phyloP scores from a whole-genome alignment of 2,888 invertebrate species.

The Trissonchulus sp. region DNA sequence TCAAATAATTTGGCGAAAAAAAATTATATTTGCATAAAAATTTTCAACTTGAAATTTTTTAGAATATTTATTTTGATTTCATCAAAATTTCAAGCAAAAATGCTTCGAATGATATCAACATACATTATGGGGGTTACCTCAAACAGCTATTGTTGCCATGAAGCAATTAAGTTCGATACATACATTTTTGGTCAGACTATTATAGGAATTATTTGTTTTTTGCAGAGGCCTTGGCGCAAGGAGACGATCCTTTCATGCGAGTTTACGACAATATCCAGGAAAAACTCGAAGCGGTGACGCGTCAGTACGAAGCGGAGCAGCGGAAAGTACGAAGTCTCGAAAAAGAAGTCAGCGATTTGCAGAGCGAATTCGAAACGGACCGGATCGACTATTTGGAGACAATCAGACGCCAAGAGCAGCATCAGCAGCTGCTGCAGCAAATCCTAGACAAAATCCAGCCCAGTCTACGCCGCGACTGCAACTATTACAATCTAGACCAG shows the following conservation, averaged over 20 bases:
- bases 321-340: conserved; percentile 64
- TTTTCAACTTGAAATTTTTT: no score
- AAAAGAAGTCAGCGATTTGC: conserved; percentile 68
- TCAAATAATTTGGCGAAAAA: no score
- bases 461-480: conserved; percentile 66
- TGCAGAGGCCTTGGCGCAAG: conserved; percentile 56
- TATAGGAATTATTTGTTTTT: no score
- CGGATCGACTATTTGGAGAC: conserved; percentile 75
- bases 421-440: conserved; percentile 64
- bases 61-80: no score
- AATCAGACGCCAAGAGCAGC: conserved; percentile 67
- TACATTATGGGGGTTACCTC: no score
- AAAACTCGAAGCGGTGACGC: conserved; percentile 67
- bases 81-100: no score
- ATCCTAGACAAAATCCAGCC: conserved; percentile 65
- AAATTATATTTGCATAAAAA: no score
- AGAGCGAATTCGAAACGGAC: conserved; percentile 73
- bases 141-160: no score
- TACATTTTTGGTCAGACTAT: no score
- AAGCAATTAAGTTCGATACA: no score
- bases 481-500: conserved; percentile 67
- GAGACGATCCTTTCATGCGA: conserved; percentile 64
- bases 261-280: conserved; percentile 73
- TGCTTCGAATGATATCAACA: no score
- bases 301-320: conserved; percentile 63